Percentiles rank a stretch among this genome's conserved stretches.
phyloP scores from a whole-genome alignment of 2,113 vertebrate genomes.

The Romanogobio albipinnatus region DNA sequence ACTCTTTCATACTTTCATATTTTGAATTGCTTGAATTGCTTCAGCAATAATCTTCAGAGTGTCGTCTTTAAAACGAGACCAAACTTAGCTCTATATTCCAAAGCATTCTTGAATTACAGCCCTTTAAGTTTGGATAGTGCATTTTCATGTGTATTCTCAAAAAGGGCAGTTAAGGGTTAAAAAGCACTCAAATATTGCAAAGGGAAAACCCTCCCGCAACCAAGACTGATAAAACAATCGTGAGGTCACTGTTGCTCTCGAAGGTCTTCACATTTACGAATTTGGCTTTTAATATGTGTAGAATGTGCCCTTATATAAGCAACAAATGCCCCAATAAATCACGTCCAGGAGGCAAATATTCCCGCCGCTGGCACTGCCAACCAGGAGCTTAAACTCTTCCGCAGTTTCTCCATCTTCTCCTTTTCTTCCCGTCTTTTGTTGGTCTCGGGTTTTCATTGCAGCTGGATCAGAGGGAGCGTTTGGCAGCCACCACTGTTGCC shows the following conservation, averaged over 20 bases:
- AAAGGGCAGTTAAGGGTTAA: too few relatives aligned
- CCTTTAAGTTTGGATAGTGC: too few relatives aligned
- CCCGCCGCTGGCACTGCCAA: not conserved
- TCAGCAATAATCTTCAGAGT: too few relatives aligned
- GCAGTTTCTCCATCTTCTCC: conserved; percentile 34
- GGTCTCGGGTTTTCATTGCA: conserved; percentile 68
- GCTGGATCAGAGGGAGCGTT: conserved; percentile 71
- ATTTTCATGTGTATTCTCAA: too few relatives aligned
- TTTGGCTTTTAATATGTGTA: not conserved
- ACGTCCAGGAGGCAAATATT: not conserved
- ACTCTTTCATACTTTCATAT: too few relatives aligned
- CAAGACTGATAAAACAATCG: not conserved
- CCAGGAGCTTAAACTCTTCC: conserved; percentile 33
- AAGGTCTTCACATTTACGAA: not conserved
- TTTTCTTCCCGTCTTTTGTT: conserved; percentile 64
- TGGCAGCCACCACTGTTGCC: conserved; percentile 73
- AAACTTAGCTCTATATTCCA: too few relatives aligned
- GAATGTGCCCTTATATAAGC: not conserved
- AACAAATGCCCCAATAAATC: not conserved
- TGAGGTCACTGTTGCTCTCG: not conserved
- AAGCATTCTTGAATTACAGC: too few relatives aligned
- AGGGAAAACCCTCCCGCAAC: not conserved
- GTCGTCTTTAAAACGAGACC: too few relatives aligned
- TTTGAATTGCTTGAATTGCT: too few relatives aligned
- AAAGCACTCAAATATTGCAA: not conserved